Conservation (phyloP, 2,797 vertebrate genomes). For the Rhincodon typus region DNA sequence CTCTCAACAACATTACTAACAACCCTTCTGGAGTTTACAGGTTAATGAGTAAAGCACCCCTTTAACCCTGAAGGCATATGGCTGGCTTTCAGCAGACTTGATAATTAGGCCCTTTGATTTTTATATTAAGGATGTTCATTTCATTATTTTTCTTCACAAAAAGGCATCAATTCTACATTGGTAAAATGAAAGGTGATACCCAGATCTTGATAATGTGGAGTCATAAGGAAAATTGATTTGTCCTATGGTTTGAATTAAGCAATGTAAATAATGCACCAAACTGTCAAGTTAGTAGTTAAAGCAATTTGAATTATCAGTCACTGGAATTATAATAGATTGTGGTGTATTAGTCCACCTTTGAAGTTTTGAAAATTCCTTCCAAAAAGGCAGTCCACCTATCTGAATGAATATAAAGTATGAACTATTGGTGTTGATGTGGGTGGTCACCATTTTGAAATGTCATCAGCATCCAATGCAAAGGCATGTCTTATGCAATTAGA, state of each 20-base stretch:
- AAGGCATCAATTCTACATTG: not conserved
- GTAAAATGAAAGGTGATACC: not conserved
- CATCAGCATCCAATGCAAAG: no score
- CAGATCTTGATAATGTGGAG: not conserved
- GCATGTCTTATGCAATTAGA: no score
- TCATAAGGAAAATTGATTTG: not conserved
- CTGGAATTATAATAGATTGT: not conserved
- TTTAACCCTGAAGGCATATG: not conserved
- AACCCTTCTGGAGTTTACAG: constrained; percentile 34
- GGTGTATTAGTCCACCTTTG: not conserved
- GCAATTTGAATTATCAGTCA: not conserved
- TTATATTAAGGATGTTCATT: constrained; percentile 32
- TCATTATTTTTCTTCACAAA: constrained; percentile 16
- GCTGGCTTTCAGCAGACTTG: constrained; percentile 24
- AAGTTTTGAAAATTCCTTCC: not conserved
- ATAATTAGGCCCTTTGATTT: constrained; percentile 25
- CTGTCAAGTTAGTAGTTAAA: not conserved
- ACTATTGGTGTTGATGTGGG: not conserved
- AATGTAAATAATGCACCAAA: not conserved
- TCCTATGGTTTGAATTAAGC: not conserved
- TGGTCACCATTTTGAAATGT: not conserved
- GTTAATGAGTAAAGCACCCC: constrained; percentile 15
- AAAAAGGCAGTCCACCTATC: not conserved
- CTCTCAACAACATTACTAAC: constrained; percentile 36
- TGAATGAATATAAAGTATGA: not conserved